A percentile compares a stretch with the other conserved stretches of the same genome.
Conservation (phyloP, 2,797 vertebrate genomes). For the Parauchenoglanis punctatus region DNA sequence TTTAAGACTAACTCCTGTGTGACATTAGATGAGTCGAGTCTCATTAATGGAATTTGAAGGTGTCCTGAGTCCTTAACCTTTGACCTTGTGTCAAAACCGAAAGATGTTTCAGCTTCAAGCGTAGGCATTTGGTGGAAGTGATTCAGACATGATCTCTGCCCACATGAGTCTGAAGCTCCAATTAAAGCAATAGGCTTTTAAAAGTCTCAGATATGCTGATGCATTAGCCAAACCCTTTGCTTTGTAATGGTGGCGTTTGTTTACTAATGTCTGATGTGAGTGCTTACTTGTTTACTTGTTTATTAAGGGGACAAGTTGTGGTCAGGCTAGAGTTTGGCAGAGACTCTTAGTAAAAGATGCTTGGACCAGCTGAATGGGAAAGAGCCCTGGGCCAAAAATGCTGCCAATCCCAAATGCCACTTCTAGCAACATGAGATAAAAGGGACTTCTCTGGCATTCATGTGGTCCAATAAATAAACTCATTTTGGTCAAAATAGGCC, state of each 20-base stretch:
- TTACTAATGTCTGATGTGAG: conserved; percentile 19
- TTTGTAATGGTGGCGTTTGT: conserved; percentile 22
- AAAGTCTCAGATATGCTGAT: conserved; percentile 10
- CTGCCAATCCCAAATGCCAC: conserved; percentile 32
- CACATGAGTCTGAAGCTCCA: conserved; percentile 24
- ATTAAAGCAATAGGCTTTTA: conserved; percentile 32
- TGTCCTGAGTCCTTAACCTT: conserved; percentile 14
- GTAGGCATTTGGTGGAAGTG: conserved; percentile 14
- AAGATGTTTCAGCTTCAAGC: conserved; percentile 11
- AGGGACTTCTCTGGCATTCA: background rate
- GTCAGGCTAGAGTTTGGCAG: conserved; percentile 22
- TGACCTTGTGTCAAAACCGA: conserved; percentile 17
- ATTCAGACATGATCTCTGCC: conserved; percentile 20
- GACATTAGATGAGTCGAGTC: background rate
- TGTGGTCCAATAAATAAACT: conserved; percentile 15
- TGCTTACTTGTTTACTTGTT: conserved; percentile 36
- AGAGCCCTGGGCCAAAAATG: conserved; percentile 12
- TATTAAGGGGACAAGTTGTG: conserved; percentile 30
- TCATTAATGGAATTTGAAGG: conserved; percentile 28
- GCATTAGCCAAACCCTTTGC: conserved; percentile 5
- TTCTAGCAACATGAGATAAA: conserved; percentile 35
- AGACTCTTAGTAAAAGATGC: conserved; percentile 19
- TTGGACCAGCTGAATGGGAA: conserved; percentile 16
- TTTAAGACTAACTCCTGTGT: conserved; percentile 2
- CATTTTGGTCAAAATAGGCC: background rate